A percentile compares a stretch with the other conserved stretches of the same genome.
Evolutionary conservation across 1,140 invertebrate species (phyloP).

Genomic region (Reticulitermes speratus): DNA sequence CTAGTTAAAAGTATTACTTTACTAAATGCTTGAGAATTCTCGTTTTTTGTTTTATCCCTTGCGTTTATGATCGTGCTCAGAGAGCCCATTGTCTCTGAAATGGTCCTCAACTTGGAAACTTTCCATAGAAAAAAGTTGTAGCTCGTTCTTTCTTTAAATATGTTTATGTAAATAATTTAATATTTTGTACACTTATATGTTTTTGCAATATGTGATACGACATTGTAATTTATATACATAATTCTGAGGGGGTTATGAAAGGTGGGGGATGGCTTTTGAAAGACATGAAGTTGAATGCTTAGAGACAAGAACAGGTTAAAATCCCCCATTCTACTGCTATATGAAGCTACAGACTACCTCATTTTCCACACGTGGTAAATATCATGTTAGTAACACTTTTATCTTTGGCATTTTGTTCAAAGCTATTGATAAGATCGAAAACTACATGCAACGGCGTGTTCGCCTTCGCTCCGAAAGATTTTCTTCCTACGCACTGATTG

Average conservation of each 20-base stretch:
- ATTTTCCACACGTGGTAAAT: background rate
- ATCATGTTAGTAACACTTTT: background rate
- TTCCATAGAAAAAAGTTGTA: background rate
- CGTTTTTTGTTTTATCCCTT: background rate
- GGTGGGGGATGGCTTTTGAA: background rate
- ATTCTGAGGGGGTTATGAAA: background rate
- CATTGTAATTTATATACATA: slow-evolving; percentile 18
- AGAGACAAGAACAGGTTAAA: background rate
- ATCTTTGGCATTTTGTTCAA: background rate
- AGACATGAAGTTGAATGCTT: slow-evolving; percentile 11
- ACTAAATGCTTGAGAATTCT: background rate
- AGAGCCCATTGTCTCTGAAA: background rate
- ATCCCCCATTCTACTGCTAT: background rate
- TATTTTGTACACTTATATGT: background rate
- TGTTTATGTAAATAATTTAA: slow-evolving; percentile 2
- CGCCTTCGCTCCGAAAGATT: background rate
- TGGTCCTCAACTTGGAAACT: background rate
- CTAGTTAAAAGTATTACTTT: slow-evolving; percentile 16
- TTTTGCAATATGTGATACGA: background rate
- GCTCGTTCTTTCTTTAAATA: slow-evolving; percentile 1
- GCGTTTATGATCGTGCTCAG: slow-evolving; percentile 8
- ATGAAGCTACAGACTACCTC: background rate
- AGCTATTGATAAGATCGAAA: background rate
- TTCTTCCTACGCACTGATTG: background rate
- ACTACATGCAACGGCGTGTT: background rate